Base-by-base conservation (phyloP, 2,888 invertebrate genomes). In the Panopea generosa region DNA sequence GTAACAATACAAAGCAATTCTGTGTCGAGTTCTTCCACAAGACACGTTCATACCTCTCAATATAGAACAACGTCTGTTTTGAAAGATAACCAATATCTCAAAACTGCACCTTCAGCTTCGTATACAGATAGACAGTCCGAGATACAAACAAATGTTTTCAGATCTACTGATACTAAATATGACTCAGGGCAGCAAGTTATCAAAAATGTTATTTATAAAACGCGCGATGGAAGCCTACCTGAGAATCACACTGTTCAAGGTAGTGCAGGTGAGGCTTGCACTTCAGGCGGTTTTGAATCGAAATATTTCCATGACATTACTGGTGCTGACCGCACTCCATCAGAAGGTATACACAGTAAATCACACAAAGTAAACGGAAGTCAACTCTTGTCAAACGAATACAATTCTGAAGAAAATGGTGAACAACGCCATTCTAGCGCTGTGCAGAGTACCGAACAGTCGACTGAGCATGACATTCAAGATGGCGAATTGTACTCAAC, bases 121-220 rank as follows among this genome's bases (percentile, higher is more conserved):
- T 50, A 49, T 33, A 65, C 45, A 53, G 69, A 61, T 61, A 60
- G 38, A 59, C 53, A 60, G 52, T 43, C 60, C 20, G 43, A 27
- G 68, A 63, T 63, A 68, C 22, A 53, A 77, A 68, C 53, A 47
- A 68, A 68, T 47, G 53, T 60, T 61, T 60, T 61, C 16, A 69
- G 66, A 65, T 65, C 63, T 22, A 57, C 27, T 50, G 77, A 68
- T 69, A 69, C 7, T 2, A 14, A 22, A 0, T 26, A 60, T 60
- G 77, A 72, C 24, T 55, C 68, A 55, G 77, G 63, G 20, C 53
- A 60, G 24, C 43, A 55, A 52, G 65, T 55, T 77, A 77, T 69
- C 72, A 57, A 50, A 65, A 55, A 60, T 66, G 60, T 65, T 77
- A 72, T 72, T 56, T 65, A 56, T 72, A 68, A 77, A 65, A 77